Evolutionary conservation across 2,888 invertebrate genomes (phyloP).

Genomic region (Dryobotodes eremita): DNA sequence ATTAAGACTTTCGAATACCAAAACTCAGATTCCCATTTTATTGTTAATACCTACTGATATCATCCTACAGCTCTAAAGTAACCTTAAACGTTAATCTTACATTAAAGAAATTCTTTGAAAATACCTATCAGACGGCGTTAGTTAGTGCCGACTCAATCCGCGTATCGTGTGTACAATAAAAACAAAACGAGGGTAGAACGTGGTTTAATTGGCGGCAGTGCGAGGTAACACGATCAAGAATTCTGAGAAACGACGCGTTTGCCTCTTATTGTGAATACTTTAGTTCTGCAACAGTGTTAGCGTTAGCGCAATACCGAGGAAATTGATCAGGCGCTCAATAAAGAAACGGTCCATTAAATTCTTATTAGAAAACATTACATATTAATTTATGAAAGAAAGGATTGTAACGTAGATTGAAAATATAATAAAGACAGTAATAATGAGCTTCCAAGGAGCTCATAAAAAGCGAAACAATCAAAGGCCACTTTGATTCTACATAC

Average conservation of each 20-base stretch:
- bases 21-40: constrained; percentile 26
- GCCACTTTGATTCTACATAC: constrained; percentile 62
- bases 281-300: constrained; percentile 53
- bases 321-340: constrained; percentile 41
- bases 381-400: not conserved
- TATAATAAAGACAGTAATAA: constrained; percentile 1
- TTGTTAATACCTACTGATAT: constrained; percentile 52
- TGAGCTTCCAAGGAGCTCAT: not conserved
- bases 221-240: constrained; percentile 72
- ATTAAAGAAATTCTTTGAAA: constrained; percentile 59
- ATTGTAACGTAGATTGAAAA: constrained; percentile 8
- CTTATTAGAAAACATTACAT: not conserved
- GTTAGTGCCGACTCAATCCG: constrained; percentile 70
- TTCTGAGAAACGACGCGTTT: constrained; percentile 74
- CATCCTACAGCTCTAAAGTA: constrained; percentile 40
- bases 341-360: constrained; percentile 21
- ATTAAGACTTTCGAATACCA: constrained; percentile 40
- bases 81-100: constrained; percentile 58
- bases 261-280: constrained; percentile 64
- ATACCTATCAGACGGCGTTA: constrained; percentile 66
- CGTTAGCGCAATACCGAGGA: constrained; percentile 32
- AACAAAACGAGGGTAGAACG: constrained; percentile 74
- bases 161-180: constrained; percentile 77
- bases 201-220: constrained; percentile 82
- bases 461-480: constrained; percentile 43